A percentile compares a stretch with the other conserved stretches of the same genome.
Evolutionary conservation across 2,797 vertebrate species (phyloP).

Genomic region (Phaenicophaeus curvirostris): DNA sequence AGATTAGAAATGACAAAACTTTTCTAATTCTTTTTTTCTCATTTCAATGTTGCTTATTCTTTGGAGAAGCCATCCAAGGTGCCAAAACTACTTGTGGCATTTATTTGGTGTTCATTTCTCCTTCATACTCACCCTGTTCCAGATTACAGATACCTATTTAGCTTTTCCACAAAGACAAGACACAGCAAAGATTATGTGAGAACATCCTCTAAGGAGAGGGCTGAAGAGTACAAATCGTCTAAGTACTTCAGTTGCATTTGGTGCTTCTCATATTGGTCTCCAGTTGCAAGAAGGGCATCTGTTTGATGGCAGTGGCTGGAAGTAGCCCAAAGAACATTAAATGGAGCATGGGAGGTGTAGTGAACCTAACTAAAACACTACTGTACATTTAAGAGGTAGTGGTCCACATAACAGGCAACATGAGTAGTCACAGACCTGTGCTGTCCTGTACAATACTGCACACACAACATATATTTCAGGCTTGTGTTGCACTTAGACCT

Average conservation of each 20-base stretch:
- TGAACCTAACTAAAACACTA: background rate
- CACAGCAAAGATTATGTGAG: background rate
- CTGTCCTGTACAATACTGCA: background rate
- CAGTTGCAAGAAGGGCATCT: background rate
- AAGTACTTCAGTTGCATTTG: background rate
- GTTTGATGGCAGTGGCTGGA: background rate
- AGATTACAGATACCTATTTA: background rate
- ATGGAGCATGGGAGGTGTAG: background rate
- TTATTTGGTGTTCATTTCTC: background rate
- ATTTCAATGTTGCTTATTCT: background rate
- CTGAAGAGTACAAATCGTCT: background rate
- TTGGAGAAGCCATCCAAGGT: background rate
- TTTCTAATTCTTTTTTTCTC: background rate
- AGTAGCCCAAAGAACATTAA: background rate
- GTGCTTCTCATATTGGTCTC: background rate
- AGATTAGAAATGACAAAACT: background rate
- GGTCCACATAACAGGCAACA: background rate
- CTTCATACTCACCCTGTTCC: background rate
- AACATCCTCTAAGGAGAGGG: background rate
- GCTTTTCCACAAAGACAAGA: background rate
- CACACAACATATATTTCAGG: rapidly evolving
- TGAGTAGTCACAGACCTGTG: background rate
- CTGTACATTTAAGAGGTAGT: background rate
- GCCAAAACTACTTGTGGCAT: background rate
- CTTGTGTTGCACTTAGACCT: background rate